These are phyloP conservation scores for Cynopterus sphinx DNA, from an alignment of 2,797 vertebrate species.

Conservation along the genomic window DNA sequence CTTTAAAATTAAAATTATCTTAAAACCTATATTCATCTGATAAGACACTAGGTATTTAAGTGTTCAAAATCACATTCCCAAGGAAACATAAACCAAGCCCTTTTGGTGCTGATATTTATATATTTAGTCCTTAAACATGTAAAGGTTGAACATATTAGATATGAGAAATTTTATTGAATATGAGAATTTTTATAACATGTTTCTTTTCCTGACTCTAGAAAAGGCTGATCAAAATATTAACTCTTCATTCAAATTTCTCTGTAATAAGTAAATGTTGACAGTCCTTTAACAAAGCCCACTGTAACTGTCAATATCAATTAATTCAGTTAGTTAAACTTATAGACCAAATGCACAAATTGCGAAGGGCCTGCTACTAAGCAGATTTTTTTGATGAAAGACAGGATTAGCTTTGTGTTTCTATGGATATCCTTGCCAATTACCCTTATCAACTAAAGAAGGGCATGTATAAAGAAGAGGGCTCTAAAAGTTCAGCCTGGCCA, in stretches of 20 bases:
- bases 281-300: slow-evolving; percentile 81
- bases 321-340: slow-evolving; percentile 84
- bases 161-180: slow-evolving; percentile 49
- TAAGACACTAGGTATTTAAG: slow-evolving; percentile 35
- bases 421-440: slow-evolving; percentile 79
- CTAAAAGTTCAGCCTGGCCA: slow-evolving; percentile 73
- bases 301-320: slow-evolving; percentile 83
- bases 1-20: slow-evolving; percentile 48
- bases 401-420: slow-evolving; percentile 72
- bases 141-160: neutral
- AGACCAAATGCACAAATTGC: slow-evolving; percentile 82
- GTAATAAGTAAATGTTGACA: slow-evolving; percentile 79
- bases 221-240: slow-evolving; percentile 78
- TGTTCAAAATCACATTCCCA: slow-evolving; percentile 31
- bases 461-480: slow-evolving; percentile 77
- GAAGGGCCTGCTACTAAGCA: slow-evolving; percentile 80
- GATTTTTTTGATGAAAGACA: slow-evolving; percentile 82
- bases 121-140: neutral
- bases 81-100: slow-evolving; percentile 48
- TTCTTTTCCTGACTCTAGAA: slow-evolving; percentile 61
- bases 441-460: slow-evolving; percentile 79
- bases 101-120: slow-evolving; percentile 54
- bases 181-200: slow-evolving; percentile 72
- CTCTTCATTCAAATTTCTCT: slow-evolving; percentile 69
- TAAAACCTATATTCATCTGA: slow-evolving; percentile 31